Percentiles rank a stretch among this genome's conserved stretches.
Conservation (phyloP, 2,113 vertebrate genomes). For the Dipodomys spectabilis region DNA sequence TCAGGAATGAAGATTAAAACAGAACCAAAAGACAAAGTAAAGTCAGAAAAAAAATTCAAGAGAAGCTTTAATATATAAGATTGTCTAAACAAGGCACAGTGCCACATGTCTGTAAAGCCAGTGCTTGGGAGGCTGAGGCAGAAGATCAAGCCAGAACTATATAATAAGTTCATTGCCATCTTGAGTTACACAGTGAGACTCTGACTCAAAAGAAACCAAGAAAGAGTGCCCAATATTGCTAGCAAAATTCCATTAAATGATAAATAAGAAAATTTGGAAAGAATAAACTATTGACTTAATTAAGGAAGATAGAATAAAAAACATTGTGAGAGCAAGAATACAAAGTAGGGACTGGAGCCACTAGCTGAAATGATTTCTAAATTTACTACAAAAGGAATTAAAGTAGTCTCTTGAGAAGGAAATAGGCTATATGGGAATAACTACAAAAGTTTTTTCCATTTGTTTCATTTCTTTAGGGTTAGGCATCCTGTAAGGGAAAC, state of each 20-base stretch:
- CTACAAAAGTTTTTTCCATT: background rate
- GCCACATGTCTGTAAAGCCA: background rate
- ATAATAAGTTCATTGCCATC: no score
- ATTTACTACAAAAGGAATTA: background rate
- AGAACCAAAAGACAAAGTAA: background rate
- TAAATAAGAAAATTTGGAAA: slow-evolving; percentile 13
- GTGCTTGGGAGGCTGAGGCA: background rate
- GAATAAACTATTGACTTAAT: background rate
- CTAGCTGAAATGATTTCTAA: slow-evolving; percentile 1
- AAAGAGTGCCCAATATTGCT: background rate
- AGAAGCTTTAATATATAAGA: background rate
- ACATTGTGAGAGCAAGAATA: background rate
- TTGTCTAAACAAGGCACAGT: background rate
- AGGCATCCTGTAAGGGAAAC: background rate
- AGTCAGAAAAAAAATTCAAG: background rate
- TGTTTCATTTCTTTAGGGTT: background rate
- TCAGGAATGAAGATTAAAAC: background rate
- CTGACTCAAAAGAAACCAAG: no score
- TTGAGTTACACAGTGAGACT: no score
- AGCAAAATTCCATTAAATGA: background rate
- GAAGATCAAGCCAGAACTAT: no score
- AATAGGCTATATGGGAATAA: background rate
- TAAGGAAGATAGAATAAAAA: slow-evolving; percentile 15
- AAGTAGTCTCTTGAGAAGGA: background rate
- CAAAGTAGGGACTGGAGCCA: background rate